phyloP scores from a whole-genome alignment of 2,113 vertebrate genomes.

The Nematolebias whitei region DNA sequence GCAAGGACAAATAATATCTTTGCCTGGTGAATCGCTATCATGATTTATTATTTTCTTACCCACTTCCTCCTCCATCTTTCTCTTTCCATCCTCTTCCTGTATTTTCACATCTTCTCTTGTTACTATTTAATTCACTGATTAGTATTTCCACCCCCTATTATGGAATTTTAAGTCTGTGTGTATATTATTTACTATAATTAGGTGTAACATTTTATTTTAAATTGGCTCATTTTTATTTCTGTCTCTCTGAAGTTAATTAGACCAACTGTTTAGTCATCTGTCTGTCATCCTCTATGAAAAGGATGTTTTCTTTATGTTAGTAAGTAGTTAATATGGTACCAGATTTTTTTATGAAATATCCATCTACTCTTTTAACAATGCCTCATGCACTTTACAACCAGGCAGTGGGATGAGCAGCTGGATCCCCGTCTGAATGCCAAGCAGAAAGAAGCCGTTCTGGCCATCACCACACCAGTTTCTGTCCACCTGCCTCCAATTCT shows the following conservation, averaged over 20 bases:
- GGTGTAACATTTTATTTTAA: too few species aligned
- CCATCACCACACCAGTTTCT: conserved; percentile 93
- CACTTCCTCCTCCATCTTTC: background rate
- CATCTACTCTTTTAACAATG: conserved; percentile 4
- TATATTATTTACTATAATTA: too few species aligned
- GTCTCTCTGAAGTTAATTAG: conserved; percentile 14
- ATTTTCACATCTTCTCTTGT: too few species aligned
- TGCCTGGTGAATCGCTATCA: background rate
- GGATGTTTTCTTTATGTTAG: conserved; percentile 7
- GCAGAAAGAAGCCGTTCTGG: conserved; percentile 97
- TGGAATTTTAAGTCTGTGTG: too few species aligned
- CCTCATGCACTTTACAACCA: conserved; percentile 56
- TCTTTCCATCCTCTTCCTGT: background rate
- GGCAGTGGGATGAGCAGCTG: conserved; percentile 98
- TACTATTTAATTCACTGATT: background rate
- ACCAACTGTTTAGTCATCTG: background rate
- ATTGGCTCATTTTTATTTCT: background rate
- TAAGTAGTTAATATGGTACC: background rate
- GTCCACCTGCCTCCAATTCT: conserved; percentile 93
- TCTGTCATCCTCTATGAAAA: conserved; percentile 5
- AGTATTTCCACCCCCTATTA: background rate
- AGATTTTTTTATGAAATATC: background rate
- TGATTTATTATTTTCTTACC: too few species aligned
- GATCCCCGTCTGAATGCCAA: conserved; percentile 98
- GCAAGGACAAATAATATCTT: background rate